Percentiles rank a stretch among this genome's conserved stretches.
Evolutionary conservation across 37 sponge, comb jelly and placozoan species (phyloP).

Genomic region (Agelas oroides): DNA sequence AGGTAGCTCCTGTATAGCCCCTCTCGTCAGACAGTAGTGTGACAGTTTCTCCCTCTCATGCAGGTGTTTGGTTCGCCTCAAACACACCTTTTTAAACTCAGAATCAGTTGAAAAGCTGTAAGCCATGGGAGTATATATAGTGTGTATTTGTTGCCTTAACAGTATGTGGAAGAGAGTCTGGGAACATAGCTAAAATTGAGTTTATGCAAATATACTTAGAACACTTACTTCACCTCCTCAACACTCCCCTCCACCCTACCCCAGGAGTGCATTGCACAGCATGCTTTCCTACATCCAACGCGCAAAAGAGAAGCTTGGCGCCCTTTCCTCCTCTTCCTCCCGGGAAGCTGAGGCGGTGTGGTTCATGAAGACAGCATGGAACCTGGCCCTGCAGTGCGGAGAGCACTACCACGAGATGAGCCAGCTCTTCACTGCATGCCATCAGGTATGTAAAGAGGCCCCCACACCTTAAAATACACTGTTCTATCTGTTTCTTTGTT

Average conservation of each 20-base stretch:
- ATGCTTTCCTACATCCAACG: constrained; percentile 17
- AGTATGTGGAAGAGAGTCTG: no score
- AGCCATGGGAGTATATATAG: neutral
- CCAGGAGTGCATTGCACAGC: constrained; percentile 19
- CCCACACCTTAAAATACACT: no score
- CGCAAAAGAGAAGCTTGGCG: neutral
- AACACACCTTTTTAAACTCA: constrained; percentile 66
- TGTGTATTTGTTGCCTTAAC: no score
- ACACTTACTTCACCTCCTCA: no score
- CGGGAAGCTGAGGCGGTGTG: constrained; percentile 68
- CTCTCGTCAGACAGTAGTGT: no score
- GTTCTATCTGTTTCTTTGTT: no score
- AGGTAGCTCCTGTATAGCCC: constrained; percentile 6
- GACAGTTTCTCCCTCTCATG: neutral
- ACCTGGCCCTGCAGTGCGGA: constrained; percentile 80
- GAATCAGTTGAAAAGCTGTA: constrained; percentile 19
- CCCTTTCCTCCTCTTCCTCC: neutral
- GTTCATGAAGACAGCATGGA: constrained; percentile 91
- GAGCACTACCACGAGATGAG: constrained; percentile 64
- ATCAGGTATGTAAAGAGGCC: constrained; percentile 42
- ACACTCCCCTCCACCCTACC: no score
- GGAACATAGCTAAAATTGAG: no score
- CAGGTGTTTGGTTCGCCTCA: constrained; percentile 77
- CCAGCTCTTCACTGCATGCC: constrained; percentile 65
- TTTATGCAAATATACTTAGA: no score